phyloP scores from a whole-genome alignment of 2,888 invertebrate species.

The Epistrophe grossulariae region DNA sequence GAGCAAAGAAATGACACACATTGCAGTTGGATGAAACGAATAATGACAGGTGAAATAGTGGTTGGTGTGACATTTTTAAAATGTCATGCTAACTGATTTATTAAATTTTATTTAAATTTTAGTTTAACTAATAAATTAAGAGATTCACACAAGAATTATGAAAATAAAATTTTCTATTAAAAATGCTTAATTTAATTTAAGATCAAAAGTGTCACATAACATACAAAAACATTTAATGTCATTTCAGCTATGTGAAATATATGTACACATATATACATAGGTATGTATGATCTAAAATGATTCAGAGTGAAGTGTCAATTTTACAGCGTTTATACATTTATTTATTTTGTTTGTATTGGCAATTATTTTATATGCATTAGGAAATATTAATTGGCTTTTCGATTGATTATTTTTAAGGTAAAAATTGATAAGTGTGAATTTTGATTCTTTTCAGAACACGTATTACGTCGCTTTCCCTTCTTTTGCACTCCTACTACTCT shows the following conservation, averaged over 20 bases:
- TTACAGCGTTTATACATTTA: background rate
- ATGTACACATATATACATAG: background rate
- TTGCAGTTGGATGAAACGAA: background rate
- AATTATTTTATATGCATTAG: background rate
- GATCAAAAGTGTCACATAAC: background rate
- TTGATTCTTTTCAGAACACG: no score
- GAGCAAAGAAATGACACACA: background rate
- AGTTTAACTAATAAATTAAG: background rate
- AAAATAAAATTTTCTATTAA: constrained; percentile 2
- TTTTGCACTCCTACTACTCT: no score
- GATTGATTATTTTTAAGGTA: no score
- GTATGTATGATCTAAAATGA: background rate
- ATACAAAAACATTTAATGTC: background rate
- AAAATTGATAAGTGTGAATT: no score
- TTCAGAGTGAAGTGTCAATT: background rate
- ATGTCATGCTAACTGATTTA: constrained; percentile 13
- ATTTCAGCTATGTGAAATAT: background rate
- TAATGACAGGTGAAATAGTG: constrained; percentile 23
- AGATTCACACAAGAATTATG: background rate
- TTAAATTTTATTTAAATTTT: constrained; percentile 6
- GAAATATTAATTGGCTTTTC: no score
- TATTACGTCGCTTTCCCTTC: no score
- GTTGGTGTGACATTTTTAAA: background rate
- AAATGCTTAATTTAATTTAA: background rate
- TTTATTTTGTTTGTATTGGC: background rate